Conservation (phyloP, 2,113 vertebrate genomes). For the Fregata magnificens region DNA sequence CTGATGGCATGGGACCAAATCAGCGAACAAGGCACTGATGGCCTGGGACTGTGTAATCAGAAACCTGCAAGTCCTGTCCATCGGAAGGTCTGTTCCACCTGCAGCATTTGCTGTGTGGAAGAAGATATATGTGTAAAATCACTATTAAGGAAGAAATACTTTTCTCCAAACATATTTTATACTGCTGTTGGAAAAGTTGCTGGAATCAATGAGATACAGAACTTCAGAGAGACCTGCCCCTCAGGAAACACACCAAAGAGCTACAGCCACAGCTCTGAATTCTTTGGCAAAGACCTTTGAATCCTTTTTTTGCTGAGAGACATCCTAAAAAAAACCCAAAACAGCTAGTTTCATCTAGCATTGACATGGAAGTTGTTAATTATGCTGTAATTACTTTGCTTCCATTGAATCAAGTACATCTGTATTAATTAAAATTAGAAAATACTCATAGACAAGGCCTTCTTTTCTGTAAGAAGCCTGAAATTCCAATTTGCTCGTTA, state of each 20-base stretch:
- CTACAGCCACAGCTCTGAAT: not conserved
- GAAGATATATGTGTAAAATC: not conserved
- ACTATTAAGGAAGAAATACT: not conserved
- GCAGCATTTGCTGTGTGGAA: not conserved
- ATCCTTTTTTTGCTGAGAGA: not conserved
- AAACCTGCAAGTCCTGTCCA: not conserved
- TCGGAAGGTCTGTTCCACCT: not conserved
- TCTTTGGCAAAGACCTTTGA: not conserved
- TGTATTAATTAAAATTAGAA: not conserved
- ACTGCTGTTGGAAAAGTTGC: not conserved
- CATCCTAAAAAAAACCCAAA: not conserved
- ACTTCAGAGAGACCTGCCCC: not conserved
- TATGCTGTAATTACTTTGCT: not conserved
- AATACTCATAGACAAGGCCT: not conserved
- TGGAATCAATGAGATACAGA: not conserved
- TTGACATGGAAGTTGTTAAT: not conserved
- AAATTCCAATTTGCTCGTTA: not conserved
- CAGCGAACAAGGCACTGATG: too few relatives aligned
- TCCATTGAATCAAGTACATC: not conserved
- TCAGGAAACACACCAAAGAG: not conserved
- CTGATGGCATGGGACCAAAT: not conserved
- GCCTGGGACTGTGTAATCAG: not conserved
- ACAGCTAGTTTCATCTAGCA: not conserved
- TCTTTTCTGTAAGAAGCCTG: not conserved
- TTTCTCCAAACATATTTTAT: not conserved